These are phyloP conservation scores for Liolophura sinensis DNA, from an alignment of 1,140 invertebrate genomes.

Conservation along the genomic window DNA sequence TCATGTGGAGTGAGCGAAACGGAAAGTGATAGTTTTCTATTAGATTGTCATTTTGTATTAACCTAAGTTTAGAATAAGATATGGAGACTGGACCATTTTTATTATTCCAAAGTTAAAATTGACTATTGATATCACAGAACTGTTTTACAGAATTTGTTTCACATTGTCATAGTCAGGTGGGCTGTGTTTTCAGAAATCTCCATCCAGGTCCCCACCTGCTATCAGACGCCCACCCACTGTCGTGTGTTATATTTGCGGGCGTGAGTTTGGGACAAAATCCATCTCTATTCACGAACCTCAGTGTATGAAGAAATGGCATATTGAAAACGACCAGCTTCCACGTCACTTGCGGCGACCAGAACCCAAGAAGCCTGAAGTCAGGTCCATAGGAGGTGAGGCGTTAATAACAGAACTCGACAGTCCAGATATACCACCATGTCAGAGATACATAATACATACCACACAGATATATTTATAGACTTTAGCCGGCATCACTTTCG, in stretches of 20 bases:
- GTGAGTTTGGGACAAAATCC: conserved; percentile 73
- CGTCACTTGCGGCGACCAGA: conserved; percentile 63
- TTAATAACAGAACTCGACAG: conserved; percentile 58
- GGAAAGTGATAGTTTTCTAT: too few relatives aligned
- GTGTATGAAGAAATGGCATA: conserved; percentile 75
- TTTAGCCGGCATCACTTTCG: too few relatives aligned
- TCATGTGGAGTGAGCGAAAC: too few relatives aligned
- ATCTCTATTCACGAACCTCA: conserved; percentile 79
- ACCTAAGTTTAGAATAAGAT: too few relatives aligned
- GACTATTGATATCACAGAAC: neutral
- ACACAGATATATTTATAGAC: too few relatives aligned
- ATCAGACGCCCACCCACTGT: conserved; percentile 58
- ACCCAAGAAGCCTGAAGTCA: conserved; percentile 68
- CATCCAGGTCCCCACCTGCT: conserved; percentile 17
- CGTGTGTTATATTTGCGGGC: conserved; percentile 73
- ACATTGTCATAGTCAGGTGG: neutral
- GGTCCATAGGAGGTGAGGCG: conserved; percentile 53
- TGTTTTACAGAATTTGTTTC: neutral
- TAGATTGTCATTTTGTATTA: too few relatives aligned
- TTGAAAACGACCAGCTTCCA: conserved; percentile 71
- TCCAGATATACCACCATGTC: too few relatives aligned
- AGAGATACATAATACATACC: too few relatives aligned
- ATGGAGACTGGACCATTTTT: too few relatives aligned
- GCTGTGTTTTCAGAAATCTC: neutral
- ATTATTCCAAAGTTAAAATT: too few relatives aligned